A percentile compares a stretch with the other conserved stretches of the same genome.
Conservation (phyloP, 2,888 invertebrate genomes). For the Caenorhabditis uteleia region DNA sequence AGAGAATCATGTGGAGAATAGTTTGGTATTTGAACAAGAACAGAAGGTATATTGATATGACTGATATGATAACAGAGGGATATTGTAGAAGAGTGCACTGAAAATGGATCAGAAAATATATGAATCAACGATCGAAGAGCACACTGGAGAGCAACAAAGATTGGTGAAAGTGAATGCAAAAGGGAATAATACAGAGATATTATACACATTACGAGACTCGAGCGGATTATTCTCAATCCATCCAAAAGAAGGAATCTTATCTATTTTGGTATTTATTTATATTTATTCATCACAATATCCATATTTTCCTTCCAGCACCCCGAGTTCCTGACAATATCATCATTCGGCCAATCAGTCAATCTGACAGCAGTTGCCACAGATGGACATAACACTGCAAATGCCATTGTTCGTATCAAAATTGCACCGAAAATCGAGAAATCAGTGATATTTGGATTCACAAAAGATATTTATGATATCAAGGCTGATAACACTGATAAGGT, state of each 20-base stretch:
- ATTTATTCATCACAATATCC: background rate
- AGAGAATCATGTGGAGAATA: constrained; percentile 13
- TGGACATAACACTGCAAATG: constrained; percentile 13
- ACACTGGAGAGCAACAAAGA: constrained; percentile 29
- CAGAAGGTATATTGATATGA: constrained; percentile 5
- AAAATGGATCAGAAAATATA: constrained; percentile 28
- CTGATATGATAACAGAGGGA: background rate
- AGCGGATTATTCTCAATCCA: constrained; percentile 48
- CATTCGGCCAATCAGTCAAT: constrained; percentile 31
- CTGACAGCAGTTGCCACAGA: constrained; percentile 38
- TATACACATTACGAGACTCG: constrained; percentile 38
- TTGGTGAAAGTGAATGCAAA: constrained; percentile 27
- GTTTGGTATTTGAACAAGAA: constrained; percentile 27
- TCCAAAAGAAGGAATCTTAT: constrained; percentile 45
- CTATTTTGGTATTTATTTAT: constrained; percentile 20
- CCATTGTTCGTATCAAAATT: constrained; percentile 19
- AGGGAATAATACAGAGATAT: constrained; percentile 19
- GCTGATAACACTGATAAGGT: constrained; percentile 5
- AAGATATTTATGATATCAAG: constrained; percentile 15
- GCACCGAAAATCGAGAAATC: constrained; percentile 14
- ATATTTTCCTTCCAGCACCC: constrained; percentile 30
- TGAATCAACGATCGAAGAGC: constrained; percentile 29
- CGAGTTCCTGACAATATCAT: constrained; percentile 37
- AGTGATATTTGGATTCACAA: constrained; percentile 29
- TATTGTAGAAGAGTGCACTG: constrained; percentile 24